Percentiles rank a stretch among this genome's conserved stretches.
phyloP scores from a whole-genome alignment of 2,888 invertebrate species.

The Macaria notata region DNA sequence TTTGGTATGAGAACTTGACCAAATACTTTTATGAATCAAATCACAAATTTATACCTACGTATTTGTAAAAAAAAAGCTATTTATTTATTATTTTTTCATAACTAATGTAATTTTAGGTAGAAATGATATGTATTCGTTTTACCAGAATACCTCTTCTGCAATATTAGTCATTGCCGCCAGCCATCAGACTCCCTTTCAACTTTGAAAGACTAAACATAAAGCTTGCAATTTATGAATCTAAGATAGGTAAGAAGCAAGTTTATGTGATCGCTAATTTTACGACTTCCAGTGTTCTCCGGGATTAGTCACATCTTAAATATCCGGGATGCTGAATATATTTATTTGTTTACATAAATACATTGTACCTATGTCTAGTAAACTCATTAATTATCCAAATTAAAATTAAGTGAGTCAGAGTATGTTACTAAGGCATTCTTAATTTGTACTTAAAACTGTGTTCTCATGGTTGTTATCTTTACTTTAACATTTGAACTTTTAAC shows the following conservation, averaged over 20 bases:
- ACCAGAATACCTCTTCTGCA: no score
- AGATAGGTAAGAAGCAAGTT: conserved; percentile 26
- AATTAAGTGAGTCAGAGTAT: conserved; percentile 4
- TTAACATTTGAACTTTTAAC: not conserved
- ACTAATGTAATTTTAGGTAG: no score
- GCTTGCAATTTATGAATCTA: conserved; percentile 30
- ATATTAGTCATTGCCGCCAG: conserved; percentile 8
- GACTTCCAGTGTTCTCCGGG: conserved; percentile 11
- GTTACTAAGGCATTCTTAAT: not conserved
- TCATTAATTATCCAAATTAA: conserved; percentile 1
- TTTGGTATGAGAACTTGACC: no score
- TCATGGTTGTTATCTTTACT: not conserved
- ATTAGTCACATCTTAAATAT: conserved; percentile 8
- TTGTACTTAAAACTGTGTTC: not conserved
- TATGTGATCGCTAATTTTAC: conserved; percentile 27
- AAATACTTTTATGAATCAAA: no score
- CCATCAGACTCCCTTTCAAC: conserved; percentile 11
- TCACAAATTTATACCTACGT: no score
- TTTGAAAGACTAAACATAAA: conserved; percentile 21
- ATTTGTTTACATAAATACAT: not conserved
- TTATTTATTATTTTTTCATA: no score
- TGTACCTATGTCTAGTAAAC: not conserved
- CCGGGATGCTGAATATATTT: not conserved
- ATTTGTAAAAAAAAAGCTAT: no score
- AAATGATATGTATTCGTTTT: no score